Conservation (phyloP, 92 coral and sea anemone genomes). For the Anthopleura xanthogrammica region DNA sequence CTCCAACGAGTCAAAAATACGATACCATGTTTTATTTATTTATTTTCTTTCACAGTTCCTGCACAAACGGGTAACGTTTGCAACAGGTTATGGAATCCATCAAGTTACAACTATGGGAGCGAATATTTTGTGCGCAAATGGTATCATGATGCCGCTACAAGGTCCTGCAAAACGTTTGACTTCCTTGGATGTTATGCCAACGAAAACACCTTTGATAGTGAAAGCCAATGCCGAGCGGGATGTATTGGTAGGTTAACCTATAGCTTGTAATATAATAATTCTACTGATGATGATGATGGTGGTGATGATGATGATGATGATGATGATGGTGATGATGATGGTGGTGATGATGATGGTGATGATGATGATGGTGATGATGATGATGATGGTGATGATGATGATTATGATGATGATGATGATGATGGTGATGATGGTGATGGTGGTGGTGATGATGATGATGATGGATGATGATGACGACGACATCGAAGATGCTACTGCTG, state of each 20-base stretch:
- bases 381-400: no score
- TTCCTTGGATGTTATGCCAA: constrained; percentile 79
- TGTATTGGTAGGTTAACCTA: constrained; percentile 65
- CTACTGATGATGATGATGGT: no score
- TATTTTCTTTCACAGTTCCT: constrained; percentile 44
- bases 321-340: background rate
- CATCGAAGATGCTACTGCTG: no score
- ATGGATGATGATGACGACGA: no score
- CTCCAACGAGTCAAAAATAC: background rate
- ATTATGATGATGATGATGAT: no score
- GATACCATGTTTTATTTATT: background rate
- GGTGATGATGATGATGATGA: background rate
- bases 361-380: no score
- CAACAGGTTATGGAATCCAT: constrained; percentile 62
- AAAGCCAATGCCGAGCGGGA: constrained; percentile 44
- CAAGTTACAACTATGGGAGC: constrained; percentile 28
- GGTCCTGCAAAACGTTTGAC: constrained; percentile 54
- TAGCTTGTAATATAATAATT: background rate
- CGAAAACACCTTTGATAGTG: constrained; percentile 67
- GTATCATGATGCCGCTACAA: constrained; percentile 41
- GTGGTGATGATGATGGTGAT: no score
- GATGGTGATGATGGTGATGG: no score
- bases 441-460: background rate
- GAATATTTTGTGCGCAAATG: constrained; percentile 42
- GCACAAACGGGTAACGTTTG: constrained; percentile 54